Evolutionary conservation across 2,797 vertebrate genomes (phyloP).

Genomic region (Spinus olivaceus): DNA sequence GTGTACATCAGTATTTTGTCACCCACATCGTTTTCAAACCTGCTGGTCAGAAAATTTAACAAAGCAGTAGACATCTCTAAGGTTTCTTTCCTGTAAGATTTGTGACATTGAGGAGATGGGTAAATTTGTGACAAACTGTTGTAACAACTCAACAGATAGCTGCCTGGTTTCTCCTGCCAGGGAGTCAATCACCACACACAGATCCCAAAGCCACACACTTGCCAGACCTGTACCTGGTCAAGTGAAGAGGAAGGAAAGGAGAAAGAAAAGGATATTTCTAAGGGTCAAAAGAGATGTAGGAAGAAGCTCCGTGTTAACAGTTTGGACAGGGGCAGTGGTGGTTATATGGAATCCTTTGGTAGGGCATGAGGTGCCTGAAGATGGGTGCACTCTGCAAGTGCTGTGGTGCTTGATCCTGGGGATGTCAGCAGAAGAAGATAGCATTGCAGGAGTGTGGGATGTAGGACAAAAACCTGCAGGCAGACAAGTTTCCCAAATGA

Average conservation of each 20-base stretch:
- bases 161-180: background rate
- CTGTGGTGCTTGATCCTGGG: background rate
- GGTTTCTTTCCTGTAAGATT: background rate
- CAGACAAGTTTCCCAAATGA: background rate
- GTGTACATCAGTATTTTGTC: conserved; percentile 25
- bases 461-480: background rate
- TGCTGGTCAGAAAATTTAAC: conserved; percentile 35
- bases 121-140: conserved; percentile 11
- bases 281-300: background rate
- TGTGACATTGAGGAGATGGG: background rate
- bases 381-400: background rate
- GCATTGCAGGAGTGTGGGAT: background rate
- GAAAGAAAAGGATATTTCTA: background rate
- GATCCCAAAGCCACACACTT: background rate
- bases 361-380: background rate
- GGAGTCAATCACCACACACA: background rate
- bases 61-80: background rate
- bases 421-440: background rate
- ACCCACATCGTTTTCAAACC: conserved; percentile 6
- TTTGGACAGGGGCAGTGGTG: fast-evolving
- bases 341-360: background rate
- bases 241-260: background rate
- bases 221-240: background rate
- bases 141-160: background rate
- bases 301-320: background rate